Base-by-base conservation (phyloP, 2,113 vertebrate genomes). In the Epinephelus cyanopodus region DNA sequence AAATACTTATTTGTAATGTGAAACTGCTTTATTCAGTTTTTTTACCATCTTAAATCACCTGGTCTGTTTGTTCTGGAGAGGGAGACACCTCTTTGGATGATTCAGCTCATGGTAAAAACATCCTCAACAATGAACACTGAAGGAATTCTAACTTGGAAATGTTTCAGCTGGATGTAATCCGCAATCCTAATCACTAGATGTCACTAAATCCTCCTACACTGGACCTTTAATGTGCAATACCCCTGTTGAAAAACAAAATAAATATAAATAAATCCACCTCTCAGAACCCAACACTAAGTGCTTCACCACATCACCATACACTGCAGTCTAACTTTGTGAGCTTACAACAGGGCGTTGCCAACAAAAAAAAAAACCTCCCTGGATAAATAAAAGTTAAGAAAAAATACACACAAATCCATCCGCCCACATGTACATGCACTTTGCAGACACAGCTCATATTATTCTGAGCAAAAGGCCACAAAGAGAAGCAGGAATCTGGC, bases 401-500 rank as follows among this genome's bases (percentile, higher is more conserved):
- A 69, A 58, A 66, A 25, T 27, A 23, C 56, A 56, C 5, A 72
- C 52, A 74, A 77, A 87, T 48, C 60, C 48, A 29, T 57, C 67
- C 71, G 0, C 79, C 68, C 72, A 91, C 81, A 45, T 48, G 33
- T 27, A 56, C 37, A 18, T 52, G 63, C 50, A 54, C 63, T 83
- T 63, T 67, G 54, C 71, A 61, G 54, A 83, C 66, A 21, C 66
- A 62, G 69, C 75, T 83, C 53, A 52, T 66, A 68, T 77, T 66
- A 74, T 89, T 87, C 33, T 37, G 74, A 73, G 37, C 66, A 63
- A 76, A 77, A 84, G 71, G 61, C 86, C 83, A 47, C 60, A 58
- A 27, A 81, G 71, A 74, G 33, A 21, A 58, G 13, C 63, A 83
- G 18, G 75, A 79, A 71, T 58, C 33, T 82, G 76, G 25, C 23